Base-by-base conservation (phyloP, 2,888 invertebrate genomes). In the Crossocerus cetratus region DNA sequence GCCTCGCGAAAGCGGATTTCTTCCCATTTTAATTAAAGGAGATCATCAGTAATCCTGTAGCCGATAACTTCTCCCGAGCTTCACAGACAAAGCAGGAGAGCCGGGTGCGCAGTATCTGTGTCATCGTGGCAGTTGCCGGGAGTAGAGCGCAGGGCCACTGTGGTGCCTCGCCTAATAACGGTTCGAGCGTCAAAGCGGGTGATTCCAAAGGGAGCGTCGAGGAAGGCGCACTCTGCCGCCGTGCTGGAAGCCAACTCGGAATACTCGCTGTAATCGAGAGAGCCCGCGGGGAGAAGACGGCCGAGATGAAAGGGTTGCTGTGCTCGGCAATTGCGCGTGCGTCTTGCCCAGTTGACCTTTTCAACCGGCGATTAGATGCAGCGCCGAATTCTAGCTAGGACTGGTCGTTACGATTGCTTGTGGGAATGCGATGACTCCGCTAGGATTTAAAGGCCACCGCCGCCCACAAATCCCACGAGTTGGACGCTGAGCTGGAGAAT, bases 301-400 rank as follows among this genome's bases (percentile, higher is more conserved):
- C 76, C 11, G 43, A 83, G 81, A 83, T 81, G 83, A 81, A 81
- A 81, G 83, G 74, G 73, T 65, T 32, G 44, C 66, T 56, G 16
- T 49, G 66, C 59, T 44, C 76, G 63, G 76, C 83, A 81, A 83
- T 83, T 83, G 78, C 83, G 69, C 73, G 69, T 32, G 11, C 67
- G 72, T 55, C 69, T 80, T 71, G 65, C 74, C 20, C 74, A 80
- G 74, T 80, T 82, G 80, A 82, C 80, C 82, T 74, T 72, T 79
- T 82, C 77, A 77, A 72, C 82, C 69, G 4, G 67, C 67, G 72
- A 79, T 72, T 82, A 70, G 76, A 74, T 72, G 70, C 76, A 65
- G 55, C 59, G 57, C 76, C 76, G 72, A 79, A 79, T 81, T 82
- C 42, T 70, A 45, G 43, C 57, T 32, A 32, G 32, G 32, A 4